Conservation (phyloP, 2,113 vertebrate genomes). For the Axis porcinus region DNA sequence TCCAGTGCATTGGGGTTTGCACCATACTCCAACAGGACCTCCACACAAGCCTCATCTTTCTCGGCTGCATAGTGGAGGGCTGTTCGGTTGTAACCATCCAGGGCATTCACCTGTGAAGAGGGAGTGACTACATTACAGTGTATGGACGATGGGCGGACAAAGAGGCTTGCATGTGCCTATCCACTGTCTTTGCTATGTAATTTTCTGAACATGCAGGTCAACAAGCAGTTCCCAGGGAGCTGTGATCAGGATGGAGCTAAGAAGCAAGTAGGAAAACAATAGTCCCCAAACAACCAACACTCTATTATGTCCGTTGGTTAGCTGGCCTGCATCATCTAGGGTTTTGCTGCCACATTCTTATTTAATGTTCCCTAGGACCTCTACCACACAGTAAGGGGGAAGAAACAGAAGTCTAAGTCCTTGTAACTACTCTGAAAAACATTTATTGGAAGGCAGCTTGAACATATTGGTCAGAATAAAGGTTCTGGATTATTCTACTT, state of each 20-base stretch:
- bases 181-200: background rate
- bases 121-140: background rate
- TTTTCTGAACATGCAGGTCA: background rate
- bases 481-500: background rate
- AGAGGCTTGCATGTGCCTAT: background rate
- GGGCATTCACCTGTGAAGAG: conserved; percentile 88
- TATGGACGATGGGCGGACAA: background rate
- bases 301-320: background rate
- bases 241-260: background rate
- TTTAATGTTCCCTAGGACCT: background rate
- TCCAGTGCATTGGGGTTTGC: conserved; percentile 92
- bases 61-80: conserved; percentile 97
- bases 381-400: background rate
- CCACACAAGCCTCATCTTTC: conserved; percentile 94
- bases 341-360: background rate
- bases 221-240: background rate
- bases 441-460: background rate
- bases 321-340: background rate
- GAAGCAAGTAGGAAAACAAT: background rate
- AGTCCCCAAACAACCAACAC: background rate
- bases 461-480: background rate
- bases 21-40: conserved; percentile 92
- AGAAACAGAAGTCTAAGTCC: background rate
- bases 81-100: conserved; percentile 97
- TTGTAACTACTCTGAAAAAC: background rate